Base-by-base conservation (phyloP, 2,797 vertebrate species). In the Dromococcyx pavoninus region DNA sequence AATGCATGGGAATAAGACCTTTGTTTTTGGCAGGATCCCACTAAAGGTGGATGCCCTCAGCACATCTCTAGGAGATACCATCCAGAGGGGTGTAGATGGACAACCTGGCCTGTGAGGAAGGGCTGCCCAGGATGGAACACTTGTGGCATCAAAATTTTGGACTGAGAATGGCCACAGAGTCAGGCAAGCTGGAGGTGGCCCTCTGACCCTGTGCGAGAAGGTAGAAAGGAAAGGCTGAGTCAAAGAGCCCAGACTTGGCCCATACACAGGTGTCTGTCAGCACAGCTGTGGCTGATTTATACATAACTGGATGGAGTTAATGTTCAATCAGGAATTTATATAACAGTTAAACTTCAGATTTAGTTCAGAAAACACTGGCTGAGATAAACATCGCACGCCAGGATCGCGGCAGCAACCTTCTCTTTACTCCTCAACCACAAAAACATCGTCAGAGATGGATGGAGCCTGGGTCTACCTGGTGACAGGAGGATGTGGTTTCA, bases 401-500 rank as follows among this genome's bases (percentile, higher is more conserved):
- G 33, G 71, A 33, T 37, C 86, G 71, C 57, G 41, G 72, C 57
- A 67, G 41, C 44, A 80, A 48, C 43, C 16, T 86, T 11, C 66
- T 60, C 41, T 70, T 56, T 88, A 22, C 46, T 51, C n/a, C 48
- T 69, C 75, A 53, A 7, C 57, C 76, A 50, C 78, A 91, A 46
- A 58, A 65, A 32, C 30, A 11, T 24, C 89, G 48, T 41, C 76
- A 88, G 93, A 56, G 35, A 95, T 86, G 91, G 92, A 82, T 32
- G 28, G 74, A 65, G 37, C 88, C 70, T 80, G 51, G 43, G 88
- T 93, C 28, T 97, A 96, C 74, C 83, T 96, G 86, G 93, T 97
- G 71, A 97, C 95, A 46, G 96, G 96, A 91, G 91, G 91, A 67
- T 96, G 92, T 84, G 96, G 96, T 51, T 96, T 96, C 53, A 66